Evolutionary conservation across 1,140 invertebrate genomes (phyloP).

Genomic region (Meloidogyne hapla): DNA sequence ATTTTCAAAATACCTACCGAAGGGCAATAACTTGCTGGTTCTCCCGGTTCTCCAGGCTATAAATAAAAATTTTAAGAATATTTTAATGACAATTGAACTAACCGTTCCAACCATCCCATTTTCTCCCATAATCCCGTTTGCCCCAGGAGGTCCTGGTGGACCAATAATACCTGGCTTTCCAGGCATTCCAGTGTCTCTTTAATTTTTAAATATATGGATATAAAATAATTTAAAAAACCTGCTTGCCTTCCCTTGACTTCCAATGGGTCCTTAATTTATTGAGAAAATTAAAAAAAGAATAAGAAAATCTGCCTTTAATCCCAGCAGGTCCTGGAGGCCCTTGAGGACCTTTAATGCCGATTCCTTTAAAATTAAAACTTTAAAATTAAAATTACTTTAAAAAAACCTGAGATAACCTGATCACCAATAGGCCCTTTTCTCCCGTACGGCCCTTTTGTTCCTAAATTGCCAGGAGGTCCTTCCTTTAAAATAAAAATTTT

Average conservation of each 20-base stretch:
- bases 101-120: constrained; percentile 16
- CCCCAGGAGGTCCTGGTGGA: constrained; percentile 47
- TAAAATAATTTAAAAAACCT: neutral
- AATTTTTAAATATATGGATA: neutral
- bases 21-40: constrained; percentile 25
- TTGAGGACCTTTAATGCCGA: constrained; percentile 50
- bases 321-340: constrained; percentile 38
- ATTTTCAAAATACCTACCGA: neutral
- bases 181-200: neutral
- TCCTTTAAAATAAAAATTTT: constrained; percentile 11
- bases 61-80: too few relatives aligned
- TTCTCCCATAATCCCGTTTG: constrained; percentile 13
- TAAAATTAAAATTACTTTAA: neutral
- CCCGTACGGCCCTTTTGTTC: constrained; percentile 32
- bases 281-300: neutral
- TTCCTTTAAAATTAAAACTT: constrained; percentile 21
- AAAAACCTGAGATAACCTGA: constrained; percentile 30
- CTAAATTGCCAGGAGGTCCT: constrained; percentile 25
- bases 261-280: constrained; percentile 16
- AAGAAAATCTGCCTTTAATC: constrained; percentile 21
- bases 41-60: constrained; percentile 23
- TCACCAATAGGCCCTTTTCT: constrained; percentile 40
- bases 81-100: too few relatives aligned
- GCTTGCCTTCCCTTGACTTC: constrained; percentile 26
- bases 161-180: constrained; percentile 31